phyloP scores from a whole-genome alignment of 2,888 invertebrate species.

The Tetheella fluctuosa region DNA sequence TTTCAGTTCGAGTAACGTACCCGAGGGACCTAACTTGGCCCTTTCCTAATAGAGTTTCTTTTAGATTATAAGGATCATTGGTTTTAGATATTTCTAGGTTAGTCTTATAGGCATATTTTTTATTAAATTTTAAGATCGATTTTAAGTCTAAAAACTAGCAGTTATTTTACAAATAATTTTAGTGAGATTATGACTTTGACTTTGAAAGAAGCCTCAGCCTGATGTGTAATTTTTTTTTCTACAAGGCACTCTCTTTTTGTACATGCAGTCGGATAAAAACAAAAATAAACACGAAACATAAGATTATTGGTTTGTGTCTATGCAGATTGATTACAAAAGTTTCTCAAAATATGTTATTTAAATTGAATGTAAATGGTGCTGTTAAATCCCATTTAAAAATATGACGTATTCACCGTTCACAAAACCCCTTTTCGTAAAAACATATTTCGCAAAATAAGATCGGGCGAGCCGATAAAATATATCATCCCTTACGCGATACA shows the following conservation, averaged over 20 bases:
- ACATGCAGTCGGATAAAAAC: too few species aligned
- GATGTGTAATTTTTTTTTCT: too few species aligned
- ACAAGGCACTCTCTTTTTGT: too few species aligned
- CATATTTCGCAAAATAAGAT: conserved; percentile 1
- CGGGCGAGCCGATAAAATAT: not conserved
- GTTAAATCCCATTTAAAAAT: not conserved
- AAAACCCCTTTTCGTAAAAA: not conserved
- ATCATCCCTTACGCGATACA: conserved; percentile 1
- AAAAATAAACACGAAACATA: too few species aligned
- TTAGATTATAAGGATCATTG: not conserved
- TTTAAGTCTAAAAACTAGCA: too few species aligned
- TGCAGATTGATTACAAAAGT: too few species aligned
- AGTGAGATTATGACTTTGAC: too few species aligned
- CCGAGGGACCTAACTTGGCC: not conserved
- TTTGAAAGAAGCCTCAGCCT: too few species aligned
- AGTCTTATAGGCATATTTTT: not conserved
- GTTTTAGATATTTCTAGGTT: not conserved
- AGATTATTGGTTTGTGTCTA: too few species aligned
- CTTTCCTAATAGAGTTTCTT: not conserved
- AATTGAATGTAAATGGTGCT: not conserved
- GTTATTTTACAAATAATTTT: too few species aligned
- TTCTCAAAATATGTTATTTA: not conserved
- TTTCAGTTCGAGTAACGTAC: not conserved
- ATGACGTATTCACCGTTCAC: not conserved
- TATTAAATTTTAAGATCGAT: too few species aligned